Evolutionary conservation across 2,888 invertebrate species (phyloP), one percentile per base, ranked within the genome.

Genomic region (Stenolophus ochropezus): DNA sequence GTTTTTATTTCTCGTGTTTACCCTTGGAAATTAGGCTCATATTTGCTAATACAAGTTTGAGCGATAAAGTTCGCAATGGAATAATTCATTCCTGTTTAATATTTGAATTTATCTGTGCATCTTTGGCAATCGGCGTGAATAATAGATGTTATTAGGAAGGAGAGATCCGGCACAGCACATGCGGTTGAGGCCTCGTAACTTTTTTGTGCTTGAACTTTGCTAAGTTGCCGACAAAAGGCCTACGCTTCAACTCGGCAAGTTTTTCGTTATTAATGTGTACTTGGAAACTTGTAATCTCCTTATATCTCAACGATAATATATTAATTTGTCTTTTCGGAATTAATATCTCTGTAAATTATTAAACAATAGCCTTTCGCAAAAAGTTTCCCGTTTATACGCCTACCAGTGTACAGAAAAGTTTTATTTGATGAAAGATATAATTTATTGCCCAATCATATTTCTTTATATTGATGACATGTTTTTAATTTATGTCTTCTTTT

Each of bases 221-320:
- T 65, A 21, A 18, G 8, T 47, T 56, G 27, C 56, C 11, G 56
- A 27, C 65, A 69, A 69, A 69, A 69, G 61, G 65, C 27, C 33
- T 33, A 18, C 33, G 33, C n/a, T 8, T 33, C 33, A 69, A 21
- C 11, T 27, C 18, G 3, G 33, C 20, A 76, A 76, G 53, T 76
- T 76, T 58, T 75, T 53, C 73, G 75, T 75, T 76, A 76, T 76
- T 56, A 76, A 76, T 76, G 76, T 33, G 56, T 27, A 21, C 58
- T 53, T 53, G 21, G 58, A 76, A 53, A 76, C 16, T 76, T 76
- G 20, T 58, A 76, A 33, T 76, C 76, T 33, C 11, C 76, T n/a
- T 76, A 76, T 76, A 33, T 14, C 33, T 56, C 53, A 20, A 56
- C 42, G 58, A 58, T 76, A 76, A 76, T 76, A 76, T 76, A 76